Evolutionary conservation across 2,797 vertebrate species (phyloP).

Genomic region (Centroberyx gerrardi): DNA sequence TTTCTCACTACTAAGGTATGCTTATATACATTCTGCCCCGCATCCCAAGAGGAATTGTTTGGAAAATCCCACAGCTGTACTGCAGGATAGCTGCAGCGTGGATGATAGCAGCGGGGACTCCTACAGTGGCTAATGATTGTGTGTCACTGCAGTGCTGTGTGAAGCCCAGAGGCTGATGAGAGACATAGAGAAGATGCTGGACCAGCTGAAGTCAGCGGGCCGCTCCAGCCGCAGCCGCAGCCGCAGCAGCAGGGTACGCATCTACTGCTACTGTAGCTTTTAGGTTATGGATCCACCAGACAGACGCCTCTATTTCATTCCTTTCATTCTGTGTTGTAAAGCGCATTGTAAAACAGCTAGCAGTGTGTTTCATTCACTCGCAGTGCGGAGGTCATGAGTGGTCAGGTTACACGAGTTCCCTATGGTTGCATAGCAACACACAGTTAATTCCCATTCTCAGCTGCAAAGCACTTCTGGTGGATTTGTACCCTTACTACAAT

Average conservation of each 20-base stretch:
- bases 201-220: conserved; percentile 19
- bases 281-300: neutral
- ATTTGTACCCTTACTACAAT: neutral
- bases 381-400: conserved; percentile 30
- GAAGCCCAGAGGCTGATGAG: conserved; percentile 61
- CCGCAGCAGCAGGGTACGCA: conserved; percentile 50
- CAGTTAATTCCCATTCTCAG: too few species aligned
- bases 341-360: conserved; percentile 13
- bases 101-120: neutral
- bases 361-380: conserved; percentile 20
- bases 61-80: neutral
- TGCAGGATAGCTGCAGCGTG: neutral
- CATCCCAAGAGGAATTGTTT: conserved; percentile 4
- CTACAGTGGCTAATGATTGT: conserved; percentile 10
- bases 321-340: conserved; percentile 19
- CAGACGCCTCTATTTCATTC: conserved; percentile 15
- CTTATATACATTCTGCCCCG: neutral
- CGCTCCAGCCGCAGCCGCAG: neutral
- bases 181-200: conserved; percentile 65
- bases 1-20: too few species aligned
- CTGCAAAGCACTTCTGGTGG: neutral
- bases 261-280: neutral
- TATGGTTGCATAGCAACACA: too few species aligned
- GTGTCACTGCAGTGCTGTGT: conserved; percentile 71
- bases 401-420: conserved; percentile 31